Percentiles rank a stretch among this genome's conserved stretches.
Conservation (phyloP, 2,888 invertebrate genomes). For the Venustoraphidia nigricollis region DNA sequence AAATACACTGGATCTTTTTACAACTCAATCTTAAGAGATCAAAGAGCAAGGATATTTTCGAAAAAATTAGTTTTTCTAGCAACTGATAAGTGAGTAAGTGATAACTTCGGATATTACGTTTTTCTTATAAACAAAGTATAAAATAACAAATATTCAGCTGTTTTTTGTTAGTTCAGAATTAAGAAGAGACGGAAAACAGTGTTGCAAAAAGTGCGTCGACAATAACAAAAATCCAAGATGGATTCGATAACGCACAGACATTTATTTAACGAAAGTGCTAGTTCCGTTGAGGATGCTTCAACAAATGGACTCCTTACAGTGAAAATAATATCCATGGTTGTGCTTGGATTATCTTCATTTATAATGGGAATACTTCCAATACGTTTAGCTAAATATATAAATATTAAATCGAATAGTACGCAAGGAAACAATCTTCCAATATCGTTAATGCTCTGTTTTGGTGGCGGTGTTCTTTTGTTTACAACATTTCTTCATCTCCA, state of each 20-base stretch:
- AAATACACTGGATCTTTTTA: too few relatives aligned
- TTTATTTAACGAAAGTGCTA: constrained; percentile 2
- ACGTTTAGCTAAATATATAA: constrained; percentile 22
- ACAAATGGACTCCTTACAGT: constrained; percentile 27
- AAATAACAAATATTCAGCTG: too few relatives aligned
- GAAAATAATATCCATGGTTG: constrained; percentile 42
- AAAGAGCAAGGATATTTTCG: too few relatives aligned
- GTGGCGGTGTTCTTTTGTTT: constrained; percentile 47
- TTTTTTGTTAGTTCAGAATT: too few relatives aligned
- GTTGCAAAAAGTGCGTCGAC: too few relatives aligned
- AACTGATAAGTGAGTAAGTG: too few relatives aligned
- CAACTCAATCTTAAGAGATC: too few relatives aligned
- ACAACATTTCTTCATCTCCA: constrained; percentile 48
- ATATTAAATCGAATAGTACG: constrained; percentile 20
- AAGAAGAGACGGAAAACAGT: too few relatives aligned
- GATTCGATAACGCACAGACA: not conserved
- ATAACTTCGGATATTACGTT: too few relatives aligned
- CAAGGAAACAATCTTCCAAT: constrained; percentile 32
- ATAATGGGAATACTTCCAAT: constrained; percentile 39
- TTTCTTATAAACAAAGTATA: too few relatives aligned
- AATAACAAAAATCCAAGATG: not conserved
- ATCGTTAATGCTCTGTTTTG: constrained; percentile 43
- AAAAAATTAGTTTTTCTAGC: too few relatives aligned
- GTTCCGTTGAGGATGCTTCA: constrained; percentile 5
- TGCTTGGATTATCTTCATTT: constrained; percentile 40